Evolutionary conservation across 2,797 vertebrate genomes (phyloP).

Genomic region (Danio kyathit): DNA sequence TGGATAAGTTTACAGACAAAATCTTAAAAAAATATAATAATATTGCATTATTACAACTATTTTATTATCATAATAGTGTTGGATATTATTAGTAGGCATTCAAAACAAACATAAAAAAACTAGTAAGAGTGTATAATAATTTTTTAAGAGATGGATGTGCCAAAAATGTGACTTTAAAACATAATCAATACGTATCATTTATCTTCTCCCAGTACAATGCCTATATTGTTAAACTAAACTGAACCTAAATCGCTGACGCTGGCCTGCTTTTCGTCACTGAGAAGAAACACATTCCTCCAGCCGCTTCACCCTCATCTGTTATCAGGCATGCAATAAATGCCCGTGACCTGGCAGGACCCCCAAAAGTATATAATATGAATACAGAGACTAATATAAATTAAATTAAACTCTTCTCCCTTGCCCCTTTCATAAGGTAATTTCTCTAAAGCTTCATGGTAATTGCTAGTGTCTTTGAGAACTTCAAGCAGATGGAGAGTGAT

Average conservation of each 20-base stretch:
- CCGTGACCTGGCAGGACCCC: constrained; percentile 28
- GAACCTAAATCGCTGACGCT: constrained; percentile 31
- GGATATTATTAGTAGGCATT: too few species aligned
- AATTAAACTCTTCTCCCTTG: neutral
- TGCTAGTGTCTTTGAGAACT: constrained; percentile 37
- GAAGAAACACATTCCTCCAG: constrained; percentile 41
- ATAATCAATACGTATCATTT: neutral
- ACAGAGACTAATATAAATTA: constrained; percentile 15
- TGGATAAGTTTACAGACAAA: too few species aligned
- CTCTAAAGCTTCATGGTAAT: constrained; percentile 34
- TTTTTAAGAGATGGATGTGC: too few species aligned
- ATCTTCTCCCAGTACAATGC: neutral
- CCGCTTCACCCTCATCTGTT: constrained; percentile 38
- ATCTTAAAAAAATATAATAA: too few species aligned
- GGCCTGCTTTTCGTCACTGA: constrained; percentile 9
- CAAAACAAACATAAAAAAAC: too few species aligned
- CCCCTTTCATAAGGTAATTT: constrained; percentile 24
- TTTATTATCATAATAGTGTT: too few species aligned
- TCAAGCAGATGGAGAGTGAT: constrained; percentile 44
- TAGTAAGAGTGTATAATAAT: too few species aligned
- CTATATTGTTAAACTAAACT: constrained; percentile 9
- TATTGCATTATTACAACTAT: too few species aligned
- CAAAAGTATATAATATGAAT: constrained; percentile 11
- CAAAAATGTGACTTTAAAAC: too few species aligned
- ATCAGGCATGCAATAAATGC: constrained; percentile 43